phyloP scores from a whole-genome alignment of 2,888 invertebrate species.

The Acutogordius australiensis region DNA sequence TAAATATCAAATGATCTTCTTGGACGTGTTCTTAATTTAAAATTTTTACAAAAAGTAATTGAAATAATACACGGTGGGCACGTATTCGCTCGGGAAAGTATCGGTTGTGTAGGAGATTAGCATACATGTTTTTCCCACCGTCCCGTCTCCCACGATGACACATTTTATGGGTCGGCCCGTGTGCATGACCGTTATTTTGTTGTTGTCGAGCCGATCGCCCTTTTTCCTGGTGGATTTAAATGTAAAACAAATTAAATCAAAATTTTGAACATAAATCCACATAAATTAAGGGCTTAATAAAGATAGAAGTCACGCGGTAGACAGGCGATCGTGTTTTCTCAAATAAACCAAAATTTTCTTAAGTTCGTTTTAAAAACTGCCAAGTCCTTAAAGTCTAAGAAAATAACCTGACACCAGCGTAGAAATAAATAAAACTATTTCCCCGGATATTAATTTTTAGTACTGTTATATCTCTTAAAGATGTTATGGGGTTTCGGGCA shows the following conservation, averaged over 20 bases:
- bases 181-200: slow-evolving; percentile 20
- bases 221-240: neutral
- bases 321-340: no score
- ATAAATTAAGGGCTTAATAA: neutral
- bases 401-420: no score
- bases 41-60: neutral
- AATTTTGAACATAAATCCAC: neutral
- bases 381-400: no score
- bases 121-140: slow-evolving; percentile 34
- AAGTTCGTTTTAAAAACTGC: no score
- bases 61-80: slow-evolving; percentile 31
- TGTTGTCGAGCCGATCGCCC: neutral
- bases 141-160: slow-evolving; percentile 33
- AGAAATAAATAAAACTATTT: no score
- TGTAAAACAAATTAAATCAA: neutral
- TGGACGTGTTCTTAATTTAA: no score
- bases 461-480: no score
- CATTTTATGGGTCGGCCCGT: slow-evolving; percentile 29
- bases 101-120: slow-evolving; percentile 33
- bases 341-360: no score
- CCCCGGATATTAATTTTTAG: no score
- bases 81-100: slow-evolving; percentile 33
- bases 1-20: no score
- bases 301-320: no score
- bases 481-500: no score